Evolutionary conservation across 2,888 invertebrate genomes (phyloP), one percentile per base, ranked within the genome.

Genomic region (Cheilosia urbana): DNA sequence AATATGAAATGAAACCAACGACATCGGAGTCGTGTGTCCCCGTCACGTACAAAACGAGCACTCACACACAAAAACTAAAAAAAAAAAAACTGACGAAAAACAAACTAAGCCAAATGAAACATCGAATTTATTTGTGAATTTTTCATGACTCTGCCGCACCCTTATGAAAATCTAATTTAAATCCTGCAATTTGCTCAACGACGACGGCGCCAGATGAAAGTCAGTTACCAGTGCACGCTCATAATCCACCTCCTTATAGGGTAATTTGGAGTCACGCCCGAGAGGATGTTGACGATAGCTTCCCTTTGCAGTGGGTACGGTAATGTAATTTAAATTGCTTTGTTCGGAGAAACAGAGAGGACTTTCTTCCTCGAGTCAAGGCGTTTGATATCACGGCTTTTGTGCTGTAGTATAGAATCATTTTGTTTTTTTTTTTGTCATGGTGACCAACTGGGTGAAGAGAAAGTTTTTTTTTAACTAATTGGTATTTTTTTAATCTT

Each of bases 141-240:
- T 65, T 58, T 81, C 19, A 72, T 71, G 71, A 51, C 58, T 42
- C 47, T 34, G 55, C n/a, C 24, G 45, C 79, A 57, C 73, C 53
- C 73, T 79, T 75, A 69, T 75, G 63, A 55, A 75, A 84, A 79
- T 65, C 79, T 63, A 79, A 84, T 84, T 84, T 79, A 65, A 66
- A 75, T 65, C 63, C 69, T 73, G 68, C 65, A 65, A 76, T 65
- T 76, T 71, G 49, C 51, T 71, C 37, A 11, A 65, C 53, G 15
- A 65, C 53, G 15, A 65, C 53, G 76, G 58, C 65, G 58, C 76
- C 49, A 42, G 45, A 53, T 60, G 55, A 81, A 69, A 81, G 57
- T 69, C 69, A 81, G 49, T 40, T 62, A 34, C 37, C 58, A 24
- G 15, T 13, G 37, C 49, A 17, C 17, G 17, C 47, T 6, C 47